Evolutionary conservation across 1,140 invertebrate genomes (phyloP).

Genomic region (Penaeus indicus): DNA sequence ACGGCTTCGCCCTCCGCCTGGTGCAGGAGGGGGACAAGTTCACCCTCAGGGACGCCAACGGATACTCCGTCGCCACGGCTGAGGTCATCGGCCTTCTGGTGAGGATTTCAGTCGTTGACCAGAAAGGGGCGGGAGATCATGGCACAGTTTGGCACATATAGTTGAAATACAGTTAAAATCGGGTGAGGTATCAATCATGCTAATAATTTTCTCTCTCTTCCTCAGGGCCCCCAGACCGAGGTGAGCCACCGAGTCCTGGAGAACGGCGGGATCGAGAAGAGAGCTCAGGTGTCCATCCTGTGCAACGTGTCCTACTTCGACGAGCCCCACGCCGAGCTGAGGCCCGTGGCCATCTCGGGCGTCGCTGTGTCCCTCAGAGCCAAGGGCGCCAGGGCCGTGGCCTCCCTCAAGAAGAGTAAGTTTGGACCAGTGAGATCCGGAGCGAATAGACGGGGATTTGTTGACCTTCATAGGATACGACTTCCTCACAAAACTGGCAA

Average conservation of each 20-base stretch:
- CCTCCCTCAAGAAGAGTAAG: conserved; percentile 1
- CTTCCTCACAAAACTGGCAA: neutral
- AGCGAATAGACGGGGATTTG: too few species aligned
- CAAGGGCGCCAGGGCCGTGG: conserved; percentile 69
- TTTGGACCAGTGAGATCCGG: neutral
- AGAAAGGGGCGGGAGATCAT: neutral
- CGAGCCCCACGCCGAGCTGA: conserved; percentile 74
- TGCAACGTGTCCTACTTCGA: conserved; percentile 80
- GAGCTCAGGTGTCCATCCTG: conserved; percentile 75
- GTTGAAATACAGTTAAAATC: too few species aligned
- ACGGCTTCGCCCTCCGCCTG: conserved; percentile 79
- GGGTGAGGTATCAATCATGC: conserved; percentile 63
- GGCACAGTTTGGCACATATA: neutral
- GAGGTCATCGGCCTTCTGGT: conserved; percentile 77
- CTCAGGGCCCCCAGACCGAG: conserved; percentile 67
- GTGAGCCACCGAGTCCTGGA: conserved; percentile 69
- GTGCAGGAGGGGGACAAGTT: conserved; percentile 79
- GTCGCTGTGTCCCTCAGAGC: conserved; percentile 74
- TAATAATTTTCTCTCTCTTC: conserved; percentile 26
- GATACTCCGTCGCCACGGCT: conserved; percentile 44
- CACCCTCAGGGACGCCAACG: conserved; percentile 74
- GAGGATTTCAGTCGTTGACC: conserved; percentile 65
- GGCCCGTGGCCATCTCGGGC: conserved; percentile 74
- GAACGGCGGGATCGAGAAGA: conserved; percentile 75
- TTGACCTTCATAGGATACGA: neutral